These are phyloP conservation scores for Osmerus mordax DNA, from an alignment of 2,113 vertebrate genomes.

Conservation along the genomic window DNA sequence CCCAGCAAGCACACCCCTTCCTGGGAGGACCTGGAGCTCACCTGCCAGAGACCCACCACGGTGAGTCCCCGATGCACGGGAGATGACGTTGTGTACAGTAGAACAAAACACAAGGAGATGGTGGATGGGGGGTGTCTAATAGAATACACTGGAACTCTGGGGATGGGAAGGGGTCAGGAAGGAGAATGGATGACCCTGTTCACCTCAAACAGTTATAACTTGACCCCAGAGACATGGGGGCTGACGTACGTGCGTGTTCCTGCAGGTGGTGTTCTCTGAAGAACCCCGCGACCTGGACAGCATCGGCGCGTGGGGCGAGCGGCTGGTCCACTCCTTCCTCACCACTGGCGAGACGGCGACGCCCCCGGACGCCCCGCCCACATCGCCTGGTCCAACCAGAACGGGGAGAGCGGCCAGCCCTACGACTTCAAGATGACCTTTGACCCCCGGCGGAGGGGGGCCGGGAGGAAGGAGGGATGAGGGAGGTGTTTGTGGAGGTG, in stretches of 20 bases:
- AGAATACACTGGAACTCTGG: too few relatives aligned
- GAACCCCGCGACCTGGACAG: slow-evolving; percentile 41
- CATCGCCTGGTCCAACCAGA: slow-evolving; percentile 69
- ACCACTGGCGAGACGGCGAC: slow-evolving; percentile 62
- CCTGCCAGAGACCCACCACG: slow-evolving; percentile 51
- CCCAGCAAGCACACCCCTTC: slow-evolving; percentile 24
- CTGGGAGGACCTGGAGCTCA: slow-evolving; percentile 71
- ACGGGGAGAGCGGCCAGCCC: slow-evolving; percentile 70
- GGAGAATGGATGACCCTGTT: too few relatives aligned
- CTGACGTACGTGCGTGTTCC: too few relatives aligned
- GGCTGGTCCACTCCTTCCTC: slow-evolving; percentile 74
- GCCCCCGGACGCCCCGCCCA: slow-evolving; percentile 45
- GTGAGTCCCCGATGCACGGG: slow-evolving; percentile 39
- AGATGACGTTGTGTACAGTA: too few relatives aligned
- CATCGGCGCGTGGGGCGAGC: slow-evolving; percentile 74
- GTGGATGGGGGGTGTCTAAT: too few relatives aligned
- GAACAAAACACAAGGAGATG: too few relatives aligned
- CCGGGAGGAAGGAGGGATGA: background rate
- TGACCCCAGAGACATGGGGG: too few relatives aligned
- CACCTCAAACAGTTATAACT: too few relatives aligned
- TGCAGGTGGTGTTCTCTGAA: slow-evolving; percentile 56
- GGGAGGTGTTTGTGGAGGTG: slow-evolving; percentile 71
- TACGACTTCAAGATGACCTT: slow-evolving; percentile 73
- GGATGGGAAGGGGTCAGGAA: too few relatives aligned
- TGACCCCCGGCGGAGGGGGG: background rate